Percentiles rank a stretch among this genome's conserved stretches.
phyloP scores from a whole-genome alignment of 2,797 vertebrate species.

The Neoniphon sammara region DNA sequence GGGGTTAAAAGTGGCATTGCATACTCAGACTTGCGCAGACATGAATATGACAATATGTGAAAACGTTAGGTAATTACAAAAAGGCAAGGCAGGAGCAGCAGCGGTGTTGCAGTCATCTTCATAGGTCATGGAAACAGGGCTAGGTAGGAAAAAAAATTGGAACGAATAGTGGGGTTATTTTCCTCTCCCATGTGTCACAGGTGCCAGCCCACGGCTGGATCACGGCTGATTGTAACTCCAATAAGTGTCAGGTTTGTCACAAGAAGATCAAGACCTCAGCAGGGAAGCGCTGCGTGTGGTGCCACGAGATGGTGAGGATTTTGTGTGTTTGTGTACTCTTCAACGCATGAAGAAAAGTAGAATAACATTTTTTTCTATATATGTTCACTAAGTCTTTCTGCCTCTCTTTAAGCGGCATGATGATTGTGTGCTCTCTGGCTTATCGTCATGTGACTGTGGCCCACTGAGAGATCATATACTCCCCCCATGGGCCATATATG shows the following conservation, averaged over 20 bases:
- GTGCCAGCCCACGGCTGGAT: conserved; percentile 88
- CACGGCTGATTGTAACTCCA: conserved; percentile 84
- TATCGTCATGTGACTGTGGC: conserved; percentile 86
- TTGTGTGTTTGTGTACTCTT: background rate
- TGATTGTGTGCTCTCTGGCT: conserved; percentile 81
- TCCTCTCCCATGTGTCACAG: conserved; percentile 67
- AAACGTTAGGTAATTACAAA: background rate
- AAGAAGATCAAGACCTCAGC: conserved; percentile 89
- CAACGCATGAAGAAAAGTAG: background rate
- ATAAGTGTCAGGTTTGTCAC: conserved; percentile 87
- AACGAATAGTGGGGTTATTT: background rate
- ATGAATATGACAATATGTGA: conserved; percentile 2
- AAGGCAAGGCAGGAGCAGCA: background rate
- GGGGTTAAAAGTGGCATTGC: background rate
- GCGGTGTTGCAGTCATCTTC: background rate
- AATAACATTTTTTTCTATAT: background rate
- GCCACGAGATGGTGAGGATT: conserved; percentile 86
- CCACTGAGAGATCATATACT: conserved; percentile 87
- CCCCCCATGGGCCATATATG: conserved; percentile 89
- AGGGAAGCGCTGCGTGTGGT: conserved; percentile 90
- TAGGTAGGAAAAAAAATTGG: background rate
- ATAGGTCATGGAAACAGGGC: too few relatives aligned
- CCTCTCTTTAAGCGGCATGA: conserved; percentile 85
- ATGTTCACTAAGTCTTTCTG: conserved; percentile 15
- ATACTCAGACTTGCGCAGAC: background rate